These are phyloP conservation scores for Sebastes trivittatus DNA, from an alignment of 2,797 vertebrate species.

Conservation along the genomic window DNA sequence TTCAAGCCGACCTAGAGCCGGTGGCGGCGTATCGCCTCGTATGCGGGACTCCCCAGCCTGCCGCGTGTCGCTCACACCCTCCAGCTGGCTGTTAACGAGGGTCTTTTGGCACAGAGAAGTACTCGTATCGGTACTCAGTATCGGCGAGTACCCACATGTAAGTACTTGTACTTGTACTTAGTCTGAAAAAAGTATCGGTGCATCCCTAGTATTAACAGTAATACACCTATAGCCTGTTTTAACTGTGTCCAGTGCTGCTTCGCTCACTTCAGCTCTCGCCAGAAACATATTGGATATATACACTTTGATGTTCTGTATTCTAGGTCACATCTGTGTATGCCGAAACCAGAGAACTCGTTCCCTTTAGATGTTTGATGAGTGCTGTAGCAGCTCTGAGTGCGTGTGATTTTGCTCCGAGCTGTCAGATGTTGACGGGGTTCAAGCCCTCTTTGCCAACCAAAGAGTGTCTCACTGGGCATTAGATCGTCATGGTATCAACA, in stretches of 20 bases:
- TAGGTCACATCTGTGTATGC: not conserved
- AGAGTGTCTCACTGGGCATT: not conserved
- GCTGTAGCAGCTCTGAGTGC: not conserved
- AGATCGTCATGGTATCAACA: not conserved
- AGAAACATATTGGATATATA: not conserved
- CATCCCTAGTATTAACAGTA: too few species aligned
- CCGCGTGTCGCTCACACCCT: too few species aligned
- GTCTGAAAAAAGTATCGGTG: too few species aligned
- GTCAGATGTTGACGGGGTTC: not conserved
- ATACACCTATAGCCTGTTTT: too few species aligned
- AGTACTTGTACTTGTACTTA: too few species aligned
- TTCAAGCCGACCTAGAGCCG: too few species aligned
- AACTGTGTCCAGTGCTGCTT: not conserved
- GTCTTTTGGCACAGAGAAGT: too few species aligned
- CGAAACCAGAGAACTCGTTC: not conserved
- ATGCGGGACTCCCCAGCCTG: too few species aligned
- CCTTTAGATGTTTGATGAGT: not conserved
- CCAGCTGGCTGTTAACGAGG: too few species aligned
- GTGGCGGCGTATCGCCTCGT: rapidly evolving
- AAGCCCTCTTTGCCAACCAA: not conserved
- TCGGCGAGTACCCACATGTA: too few species aligned
- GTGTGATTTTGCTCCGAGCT: not conserved
- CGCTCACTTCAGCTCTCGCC: not conserved
- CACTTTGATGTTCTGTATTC: slow-evolving; percentile 4
- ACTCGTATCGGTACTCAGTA: too few species aligned